Evolutionary conservation across 1,140 invertebrate genomes (phyloP), one percentile per base, ranked within the genome.

Genomic region (Eulimnadia texana): DNA sequence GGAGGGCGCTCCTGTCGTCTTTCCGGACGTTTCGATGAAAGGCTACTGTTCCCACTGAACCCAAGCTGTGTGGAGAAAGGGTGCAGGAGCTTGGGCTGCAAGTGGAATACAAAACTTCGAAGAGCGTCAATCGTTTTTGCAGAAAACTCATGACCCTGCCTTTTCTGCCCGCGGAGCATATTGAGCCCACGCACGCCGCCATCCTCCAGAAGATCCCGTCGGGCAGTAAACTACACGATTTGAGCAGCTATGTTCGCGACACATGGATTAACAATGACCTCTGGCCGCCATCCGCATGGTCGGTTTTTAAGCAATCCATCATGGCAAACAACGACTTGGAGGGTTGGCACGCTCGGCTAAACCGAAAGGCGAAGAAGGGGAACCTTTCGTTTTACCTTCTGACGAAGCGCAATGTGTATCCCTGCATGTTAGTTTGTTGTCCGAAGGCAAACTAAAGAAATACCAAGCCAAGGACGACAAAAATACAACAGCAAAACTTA

Each of bases 281-380:
- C n/a, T 52, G 51, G 51, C 51, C 51, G 3, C 51, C 51, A 52
- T 20, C n/a, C 10, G 33, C 29, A 49, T 58, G 57, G n/a, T 2
- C 1, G 3, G 57, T 47, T n/a, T 58, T 42, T 29, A 47, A 10
- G 11, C 1, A 58, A 16, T 22, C 57, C 3, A 49, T 58, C 16
- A 3, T 24, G 13, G 42, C 57, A n/a, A 58, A 58, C 57, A 58
- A 58, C 22, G 57, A 58, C 19, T 1, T 47, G 19, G 57, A 58
- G 42, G 27, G 27, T n/a, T 58, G 57, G 57, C 57, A 58, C 1
- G 33, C 25, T 13, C 16, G 42, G 33, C n/a, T 58, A 0, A 58
- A 58, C 33, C 29, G 33, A 1, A 29, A 47, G 19, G 1, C 25
- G 22, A 58, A 58, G 33, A 52, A 52, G n/a, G 51, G 51, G 6